A percentile compares a stretch with the other conserved stretches of the same genome.
These are phyloP conservation scores for Epiblema foenella DNA, from an alignment of 2,888 invertebrate species.

Conservation along the genomic window DNA sequence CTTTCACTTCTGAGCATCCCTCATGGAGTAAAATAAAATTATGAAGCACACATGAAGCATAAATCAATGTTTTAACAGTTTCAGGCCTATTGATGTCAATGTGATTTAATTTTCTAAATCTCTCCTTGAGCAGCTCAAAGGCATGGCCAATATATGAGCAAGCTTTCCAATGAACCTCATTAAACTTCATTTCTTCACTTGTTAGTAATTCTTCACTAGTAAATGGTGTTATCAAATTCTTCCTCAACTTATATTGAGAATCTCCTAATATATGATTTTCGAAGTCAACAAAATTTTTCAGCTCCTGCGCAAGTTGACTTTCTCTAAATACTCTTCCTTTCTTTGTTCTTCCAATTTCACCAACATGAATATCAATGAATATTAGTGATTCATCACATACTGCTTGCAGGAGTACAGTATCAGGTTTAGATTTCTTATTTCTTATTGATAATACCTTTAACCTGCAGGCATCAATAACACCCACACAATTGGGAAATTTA, in stretches of 20 bases:
- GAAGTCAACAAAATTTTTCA: slow-evolving; percentile 72
- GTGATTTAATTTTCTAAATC: slow-evolving; percentile 71
- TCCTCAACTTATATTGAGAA: slow-evolving; percentile 70
- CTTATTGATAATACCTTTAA: slow-evolving; percentile 69
- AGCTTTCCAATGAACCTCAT: slow-evolving; percentile 75
- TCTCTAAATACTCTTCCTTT: slow-evolving; percentile 73
- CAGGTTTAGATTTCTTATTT: slow-evolving; percentile 60
- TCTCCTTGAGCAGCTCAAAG: slow-evolving; percentile 72
- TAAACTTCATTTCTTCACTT: slow-evolving; percentile 78
- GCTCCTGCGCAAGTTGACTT: slow-evolving; percentile 64
- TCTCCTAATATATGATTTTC: slow-evolving; percentile 78
- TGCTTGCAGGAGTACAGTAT: slow-evolving; percentile 72
- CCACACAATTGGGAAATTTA: slow-evolving; percentile 78
- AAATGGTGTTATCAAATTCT: slow-evolving; percentile 75
- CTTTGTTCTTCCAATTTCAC: slow-evolving; percentile 66
- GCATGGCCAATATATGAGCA: slow-evolving; percentile 71
- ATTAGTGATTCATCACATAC: slow-evolving; percentile 76
- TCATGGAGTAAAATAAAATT: slow-evolving; percentile 77
- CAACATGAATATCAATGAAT: slow-evolving; percentile 73
- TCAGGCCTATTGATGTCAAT: slow-evolving; percentile 68
- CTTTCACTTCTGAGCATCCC: slow-evolving; percentile 68
- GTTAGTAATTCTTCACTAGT: slow-evolving; percentile 73
- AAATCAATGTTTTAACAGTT: slow-evolving; percentile 63
- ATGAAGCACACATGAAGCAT: slow-evolving; percentile 74
- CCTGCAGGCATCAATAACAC: slow-evolving; percentile 75